A percentile compares a stretch with the other conserved stretches of the same genome.
These are phyloP conservation scores for Hepsetus odoe DNA, from an alignment of 2,113 vertebrate species.

Conservation along the genomic window DNA sequence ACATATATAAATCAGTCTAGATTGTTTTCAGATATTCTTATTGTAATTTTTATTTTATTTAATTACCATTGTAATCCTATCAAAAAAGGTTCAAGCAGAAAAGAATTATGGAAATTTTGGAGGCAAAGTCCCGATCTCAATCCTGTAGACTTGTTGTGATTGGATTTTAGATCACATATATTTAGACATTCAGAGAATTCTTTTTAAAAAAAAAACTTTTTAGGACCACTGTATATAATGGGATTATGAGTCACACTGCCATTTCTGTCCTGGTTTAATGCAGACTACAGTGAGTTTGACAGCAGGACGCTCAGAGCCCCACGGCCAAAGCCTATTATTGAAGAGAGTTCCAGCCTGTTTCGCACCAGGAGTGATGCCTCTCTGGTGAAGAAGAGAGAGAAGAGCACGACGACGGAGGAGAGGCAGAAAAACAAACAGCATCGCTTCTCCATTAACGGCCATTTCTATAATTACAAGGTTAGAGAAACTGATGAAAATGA, in stretches of 20 bases:
- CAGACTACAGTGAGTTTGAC: slow-evolving; percentile 72
- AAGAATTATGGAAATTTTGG: too few relatives aligned
- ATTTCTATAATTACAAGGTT: slow-evolving; percentile 93
- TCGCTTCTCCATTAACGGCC: slow-evolving; percentile 91
- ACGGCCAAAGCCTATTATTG: slow-evolving; percentile 61
- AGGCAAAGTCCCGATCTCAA: too few relatives aligned
- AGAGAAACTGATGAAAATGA: not conserved
- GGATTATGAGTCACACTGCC: not conserved
- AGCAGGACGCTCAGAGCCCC: slow-evolving; percentile 69
- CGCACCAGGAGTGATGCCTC: slow-evolving; percentile 78
- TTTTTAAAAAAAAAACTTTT: too few relatives aligned
- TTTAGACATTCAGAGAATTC: too few relatives aligned
- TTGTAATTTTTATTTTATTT: too few relatives aligned
- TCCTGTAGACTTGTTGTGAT: too few relatives aligned
- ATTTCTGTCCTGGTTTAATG: not conserved
- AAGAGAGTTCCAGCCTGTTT: slow-evolving; percentile 77
- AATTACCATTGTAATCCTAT: too few relatives aligned
- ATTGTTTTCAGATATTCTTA: too few relatives aligned
- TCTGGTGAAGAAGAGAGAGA: slow-evolving; percentile 73
- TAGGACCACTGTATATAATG: too few relatives aligned
- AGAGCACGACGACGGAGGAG: slow-evolving; percentile 64
- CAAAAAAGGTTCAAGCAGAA: too few relatives aligned
- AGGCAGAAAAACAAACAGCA: slow-evolving; percentile 72
- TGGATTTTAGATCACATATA: too few relatives aligned
- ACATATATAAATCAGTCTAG: too few relatives aligned